Conservation (phyloP, 2,797 vertebrate species). For the Nyctalus aviator region DNA sequence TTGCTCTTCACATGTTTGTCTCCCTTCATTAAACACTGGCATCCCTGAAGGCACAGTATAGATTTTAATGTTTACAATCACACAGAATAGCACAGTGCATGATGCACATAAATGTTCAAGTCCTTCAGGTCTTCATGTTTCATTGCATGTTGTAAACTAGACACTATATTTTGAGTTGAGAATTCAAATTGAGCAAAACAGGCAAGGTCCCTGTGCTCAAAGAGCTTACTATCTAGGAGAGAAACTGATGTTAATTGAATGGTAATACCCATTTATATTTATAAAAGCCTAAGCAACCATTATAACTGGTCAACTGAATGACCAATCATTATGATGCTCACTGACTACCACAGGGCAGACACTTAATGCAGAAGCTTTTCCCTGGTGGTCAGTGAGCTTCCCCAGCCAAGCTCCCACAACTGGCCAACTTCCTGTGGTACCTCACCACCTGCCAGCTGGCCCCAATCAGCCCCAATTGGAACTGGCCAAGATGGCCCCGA, state of each 20-base stretch:
- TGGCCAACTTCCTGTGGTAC: too few relatives aligned
- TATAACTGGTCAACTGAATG: too few relatives aligned
- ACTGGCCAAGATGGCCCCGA: too few relatives aligned
- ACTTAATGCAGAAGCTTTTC: too few relatives aligned
- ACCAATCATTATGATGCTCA: too few relatives aligned
- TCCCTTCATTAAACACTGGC: neutral
- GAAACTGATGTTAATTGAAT: neutral
- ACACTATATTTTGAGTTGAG: neutral
- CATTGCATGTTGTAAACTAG: neutral
- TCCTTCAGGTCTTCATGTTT: neutral
- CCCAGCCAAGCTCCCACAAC: too few relatives aligned
- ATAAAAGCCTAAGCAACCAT: too few relatives aligned
- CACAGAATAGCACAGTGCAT: neutral
- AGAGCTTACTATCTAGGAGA: neutral
- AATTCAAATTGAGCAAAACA: neutral
- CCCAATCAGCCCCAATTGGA: too few relatives aligned
- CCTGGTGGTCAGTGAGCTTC: too few relatives aligned
- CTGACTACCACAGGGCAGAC: too few relatives aligned
- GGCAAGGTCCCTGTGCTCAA: neutral
- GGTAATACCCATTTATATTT: neutral
- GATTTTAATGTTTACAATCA: constrained; percentile 22
- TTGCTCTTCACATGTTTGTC: neutral
- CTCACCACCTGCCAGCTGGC: too few relatives aligned
- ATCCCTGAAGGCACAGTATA: neutral
- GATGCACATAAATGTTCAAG: neutral